phyloP scores from a whole-genome alignment of 2,888 invertebrate genomes.

The Tenthredo amoena region DNA sequence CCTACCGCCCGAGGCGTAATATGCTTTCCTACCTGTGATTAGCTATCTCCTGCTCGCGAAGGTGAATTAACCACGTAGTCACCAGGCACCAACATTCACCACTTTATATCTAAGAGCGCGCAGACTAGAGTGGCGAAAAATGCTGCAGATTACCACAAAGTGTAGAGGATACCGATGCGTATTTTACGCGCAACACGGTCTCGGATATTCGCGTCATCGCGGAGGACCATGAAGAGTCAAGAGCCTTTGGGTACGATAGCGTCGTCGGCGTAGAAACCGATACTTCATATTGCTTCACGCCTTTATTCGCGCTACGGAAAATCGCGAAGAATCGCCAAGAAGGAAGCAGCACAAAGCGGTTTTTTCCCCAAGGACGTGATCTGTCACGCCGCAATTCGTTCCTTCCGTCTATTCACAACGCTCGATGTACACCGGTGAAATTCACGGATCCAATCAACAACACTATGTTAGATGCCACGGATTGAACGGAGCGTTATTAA shows the following conservation, averaged over 20 bases:
- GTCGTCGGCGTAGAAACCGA: slow-evolving; percentile 26
- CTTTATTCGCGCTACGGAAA: slow-evolving; percentile 39
- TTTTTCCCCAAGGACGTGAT: slow-evolving; percentile 42
- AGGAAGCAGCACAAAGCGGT: slow-evolving; percentile 37
- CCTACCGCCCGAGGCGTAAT: slow-evolving; percentile 41
- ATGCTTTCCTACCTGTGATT: slow-evolving; percentile 42
- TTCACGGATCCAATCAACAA: slow-evolving; percentile 45
- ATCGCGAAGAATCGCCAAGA: slow-evolving; percentile 37
- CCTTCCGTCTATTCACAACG: slow-evolving; percentile 31
- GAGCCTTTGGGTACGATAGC: slow-evolving; percentile 39
- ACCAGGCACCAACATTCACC: slow-evolving; percentile 6
- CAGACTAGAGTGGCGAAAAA: slow-evolving; percentile 13
- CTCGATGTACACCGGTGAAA: slow-evolving; percentile 21
- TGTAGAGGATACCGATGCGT: slow-evolving; percentile 1
- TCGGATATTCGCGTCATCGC: slow-evolving; percentile 20
- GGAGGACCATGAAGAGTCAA: slow-evolving; percentile 18
- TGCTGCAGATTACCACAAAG: not conserved
- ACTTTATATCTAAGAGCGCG: not conserved
- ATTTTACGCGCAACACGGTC: not conserved
- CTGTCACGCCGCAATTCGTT: slow-evolving; percentile 48
- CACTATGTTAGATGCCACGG: slow-evolving; percentile 32
- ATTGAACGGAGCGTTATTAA: slow-evolving; percentile 19
- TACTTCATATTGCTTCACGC: slow-evolving; percentile 41
- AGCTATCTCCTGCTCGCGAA: slow-evolving; percentile 35
- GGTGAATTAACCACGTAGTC: slow-evolving; percentile 43